These are phyloP conservation scores for Erebia epiphron DNA, from an alignment of 2,888 invertebrate species.

Conservation along the genomic window DNA sequence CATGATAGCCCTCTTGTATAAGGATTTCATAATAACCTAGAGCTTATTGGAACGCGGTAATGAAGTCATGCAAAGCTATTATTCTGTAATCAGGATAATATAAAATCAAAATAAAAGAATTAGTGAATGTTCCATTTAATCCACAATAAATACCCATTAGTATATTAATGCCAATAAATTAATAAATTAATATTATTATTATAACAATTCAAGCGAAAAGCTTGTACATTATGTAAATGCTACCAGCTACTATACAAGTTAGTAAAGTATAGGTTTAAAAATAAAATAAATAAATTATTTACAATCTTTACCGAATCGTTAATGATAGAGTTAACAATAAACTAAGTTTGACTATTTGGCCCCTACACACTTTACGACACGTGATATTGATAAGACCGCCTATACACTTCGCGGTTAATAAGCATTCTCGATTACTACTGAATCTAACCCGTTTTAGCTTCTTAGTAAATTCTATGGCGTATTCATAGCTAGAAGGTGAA, in stretches of 20 bases:
- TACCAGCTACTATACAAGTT: slow-evolving; percentile 71
- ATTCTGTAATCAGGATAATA: slow-evolving; percentile 9
- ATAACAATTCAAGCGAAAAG: slow-evolving; percentile 53
- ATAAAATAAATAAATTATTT: slow-evolving; percentile 71
- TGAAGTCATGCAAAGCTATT: too few species aligned
- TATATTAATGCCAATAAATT: slow-evolving; percentile 62
- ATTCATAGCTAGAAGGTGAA: neutral
- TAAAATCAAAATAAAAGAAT: slow-evolving; percentile 43
- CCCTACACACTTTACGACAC: neutral
- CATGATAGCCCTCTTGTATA: too few species aligned
- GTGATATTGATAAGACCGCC: neutral
- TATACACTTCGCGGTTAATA: neutral
- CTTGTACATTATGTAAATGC: slow-evolving; percentile 68
- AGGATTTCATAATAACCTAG: too few species aligned
- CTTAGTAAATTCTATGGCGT: neutral
- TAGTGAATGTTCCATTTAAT: slow-evolving; percentile 71
- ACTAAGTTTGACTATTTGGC: slow-evolving; percentile 27
- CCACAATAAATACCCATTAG: slow-evolving; percentile 70
- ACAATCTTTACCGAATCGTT: slow-evolving; percentile 46
- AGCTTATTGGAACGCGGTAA: too few species aligned
- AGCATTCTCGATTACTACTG: neutral
- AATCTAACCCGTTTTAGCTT: neutral
- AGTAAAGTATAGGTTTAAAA: slow-evolving; percentile 61
- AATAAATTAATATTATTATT: slow-evolving; percentile 54
- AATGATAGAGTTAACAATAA: slow-evolving; percentile 47